Evolutionary conservation across 35 echinoderm and acorn worm genomes (phyloP), one percentile per base, ranked within the genome.

Genomic region (Lytechinus variegatus): DNA sequence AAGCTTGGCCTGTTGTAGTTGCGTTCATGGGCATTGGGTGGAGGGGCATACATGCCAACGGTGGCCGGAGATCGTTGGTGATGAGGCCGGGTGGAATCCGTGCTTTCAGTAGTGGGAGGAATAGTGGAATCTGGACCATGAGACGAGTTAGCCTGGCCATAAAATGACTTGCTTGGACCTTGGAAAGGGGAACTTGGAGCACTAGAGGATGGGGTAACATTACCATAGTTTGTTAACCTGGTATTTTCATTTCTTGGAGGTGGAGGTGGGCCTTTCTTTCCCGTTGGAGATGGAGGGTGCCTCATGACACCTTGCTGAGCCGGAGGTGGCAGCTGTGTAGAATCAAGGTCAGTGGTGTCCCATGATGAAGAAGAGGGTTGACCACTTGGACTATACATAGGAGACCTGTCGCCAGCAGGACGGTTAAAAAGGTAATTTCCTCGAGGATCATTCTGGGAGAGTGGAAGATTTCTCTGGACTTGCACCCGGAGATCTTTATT

Each of bases 41-140:
- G 97, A 94, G 97, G 95, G 9, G 92, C 95, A 96, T 97, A 98
- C 94, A 98, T 96, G 61, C 97, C 97, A 28, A 98, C 97, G 19
- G 96, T 97, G 4, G 97, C 97, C n/a, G 95, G 95, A 3, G 97
- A 97, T 86, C 96, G 95, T 61, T 96, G 94, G 89, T 98, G 97
- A 87, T 89, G 86, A 19, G 96, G 96, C 88, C 94, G 91, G 58
- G 96, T 95, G 86, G 96, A 58, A 96, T 96, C 96, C 21, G 88
- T 10, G 52, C 87, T 60, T 28, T 87, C 86, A 53, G 8, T 5
- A 72, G 89, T 52, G 3, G 61, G 21, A 56, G 96, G 55, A 72
- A 91, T 55, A n/a, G 94, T 87, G 19, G 94, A 27, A 14, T 96
- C 94, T 53, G 96, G 89, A 57, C 96, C 53, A 55, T 87, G 96